Conservation (phyloP, 2,113 vertebrate genomes). For the Thalassoma bifasciatum region DNA sequence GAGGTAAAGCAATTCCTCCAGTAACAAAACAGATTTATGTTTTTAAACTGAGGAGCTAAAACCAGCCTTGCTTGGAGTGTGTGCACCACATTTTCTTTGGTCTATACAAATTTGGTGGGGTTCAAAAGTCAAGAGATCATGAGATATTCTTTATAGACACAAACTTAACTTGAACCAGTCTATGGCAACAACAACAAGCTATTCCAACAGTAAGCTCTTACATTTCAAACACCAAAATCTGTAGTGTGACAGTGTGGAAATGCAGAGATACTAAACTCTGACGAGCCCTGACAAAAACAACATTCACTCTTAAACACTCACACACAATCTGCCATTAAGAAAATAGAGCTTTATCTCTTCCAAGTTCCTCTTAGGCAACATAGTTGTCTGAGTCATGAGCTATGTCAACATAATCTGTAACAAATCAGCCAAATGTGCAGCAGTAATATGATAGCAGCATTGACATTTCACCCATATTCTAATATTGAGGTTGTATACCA, state of each 20-base stretch:
- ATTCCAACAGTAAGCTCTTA: background rate
- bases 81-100: background rate
- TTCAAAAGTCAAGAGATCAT: background rate
- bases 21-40: no score
- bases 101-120: background rate
- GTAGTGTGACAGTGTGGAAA: background rate
- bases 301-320: background rate
- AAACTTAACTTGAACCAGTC: background rate
- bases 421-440: conserved; percentile 23
- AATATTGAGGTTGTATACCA: conserved; percentile 56
- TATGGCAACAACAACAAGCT: background rate
- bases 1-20: background rate
- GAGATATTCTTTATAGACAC: background rate
- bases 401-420: conserved; percentile 33
- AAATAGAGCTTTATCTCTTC: conserved; percentile 8
- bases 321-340: conserved; percentile 1
- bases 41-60: background rate
- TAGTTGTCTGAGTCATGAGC: conserved; percentile 28
- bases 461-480: conserved; percentile 30
- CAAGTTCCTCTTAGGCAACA: conserved; percentile 18
- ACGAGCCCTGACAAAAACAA: background rate
- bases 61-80: background rate
- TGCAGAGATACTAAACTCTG: background rate
- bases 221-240: background rate
- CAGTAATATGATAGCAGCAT: background rate